phyloP scores from a whole-genome alignment of 2,888 invertebrate species.

The Rapana venosa region DNA sequence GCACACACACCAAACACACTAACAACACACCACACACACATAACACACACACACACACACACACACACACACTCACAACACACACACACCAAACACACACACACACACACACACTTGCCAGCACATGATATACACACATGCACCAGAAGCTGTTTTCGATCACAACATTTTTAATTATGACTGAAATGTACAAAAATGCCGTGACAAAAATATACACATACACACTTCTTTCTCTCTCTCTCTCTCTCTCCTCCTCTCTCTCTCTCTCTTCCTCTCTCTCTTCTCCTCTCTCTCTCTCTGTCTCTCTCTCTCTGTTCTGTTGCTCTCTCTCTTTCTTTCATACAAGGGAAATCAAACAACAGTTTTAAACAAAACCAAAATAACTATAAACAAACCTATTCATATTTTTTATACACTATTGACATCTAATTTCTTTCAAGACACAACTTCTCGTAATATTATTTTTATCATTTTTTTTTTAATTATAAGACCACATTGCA shows the following conservation, averaged over 20 bases:
- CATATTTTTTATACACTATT: neutral
- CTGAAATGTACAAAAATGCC: conserved; percentile 20
- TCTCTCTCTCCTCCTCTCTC: conserved; percentile 2
- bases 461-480: too few species aligned
- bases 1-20: too few species aligned
- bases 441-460: neutral
- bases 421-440: neutral
- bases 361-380: too few species aligned
- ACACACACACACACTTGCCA: neutral
- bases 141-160: neutral
- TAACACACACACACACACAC: neutral
- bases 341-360: too few species aligned
- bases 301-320: too few species aligned
- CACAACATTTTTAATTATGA: neutral
- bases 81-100: neutral
- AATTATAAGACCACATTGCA: neutral
- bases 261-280: neutral
- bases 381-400: too few species aligned
- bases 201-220: conserved; percentile 12
- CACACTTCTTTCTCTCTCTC: neutral
- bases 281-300: neutral
- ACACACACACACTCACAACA: neutral
- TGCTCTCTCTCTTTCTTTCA: too few species aligned
- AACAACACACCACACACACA: neutral
- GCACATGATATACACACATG: neutral